These are phyloP conservation scores for Stenoptilia bipunctidactyla DNA, from an alignment of 2,888 invertebrate genomes.

Conservation along the genomic window DNA sequence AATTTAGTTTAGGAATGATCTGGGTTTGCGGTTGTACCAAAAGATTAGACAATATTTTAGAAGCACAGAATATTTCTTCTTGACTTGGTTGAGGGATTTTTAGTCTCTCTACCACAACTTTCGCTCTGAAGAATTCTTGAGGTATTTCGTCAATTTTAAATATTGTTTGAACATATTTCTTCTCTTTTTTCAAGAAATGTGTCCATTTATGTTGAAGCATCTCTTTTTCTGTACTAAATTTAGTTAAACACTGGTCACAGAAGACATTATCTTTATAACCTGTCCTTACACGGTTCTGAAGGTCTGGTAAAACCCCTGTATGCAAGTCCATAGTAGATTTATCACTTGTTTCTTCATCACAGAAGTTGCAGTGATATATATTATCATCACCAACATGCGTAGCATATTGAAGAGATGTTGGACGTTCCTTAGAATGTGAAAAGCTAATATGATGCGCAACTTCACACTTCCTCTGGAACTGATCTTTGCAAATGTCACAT, in stretches of 20 bases:
- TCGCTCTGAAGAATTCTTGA: conserved; percentile 26
- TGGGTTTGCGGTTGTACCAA: no score
- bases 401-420: conserved; percentile 28
- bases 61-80: no score
- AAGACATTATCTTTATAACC: conserved; percentile 46
- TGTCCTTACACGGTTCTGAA: conserved; percentile 36
- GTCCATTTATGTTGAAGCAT: conserved; percentile 57
- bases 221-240: conserved; percentile 39
- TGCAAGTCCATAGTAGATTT: conserved; percentile 34
- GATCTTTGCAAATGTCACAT: conserved; percentile 52
- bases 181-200: conserved; percentile 24
- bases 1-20: no score
- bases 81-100: neutral
- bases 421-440: conserved; percentile 33
- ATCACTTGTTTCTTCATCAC: conserved; percentile 38
- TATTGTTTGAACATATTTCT: neutral
- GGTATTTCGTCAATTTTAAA: conserved; percentile 22
- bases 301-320: conserved; percentile 32
- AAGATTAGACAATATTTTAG: no score
- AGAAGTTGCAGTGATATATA: conserved; percentile 45
- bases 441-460: conserved; percentile 42
- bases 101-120: conserved; percentile 27
- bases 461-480: conserved; percentile 36
- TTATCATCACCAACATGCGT: conserved; percentile 29
- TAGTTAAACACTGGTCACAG: conserved; percentile 45